These are phyloP conservation scores for Chamaea fasciata DNA, from an alignment of 2,113 vertebrate species.

Conservation along the genomic window DNA sequence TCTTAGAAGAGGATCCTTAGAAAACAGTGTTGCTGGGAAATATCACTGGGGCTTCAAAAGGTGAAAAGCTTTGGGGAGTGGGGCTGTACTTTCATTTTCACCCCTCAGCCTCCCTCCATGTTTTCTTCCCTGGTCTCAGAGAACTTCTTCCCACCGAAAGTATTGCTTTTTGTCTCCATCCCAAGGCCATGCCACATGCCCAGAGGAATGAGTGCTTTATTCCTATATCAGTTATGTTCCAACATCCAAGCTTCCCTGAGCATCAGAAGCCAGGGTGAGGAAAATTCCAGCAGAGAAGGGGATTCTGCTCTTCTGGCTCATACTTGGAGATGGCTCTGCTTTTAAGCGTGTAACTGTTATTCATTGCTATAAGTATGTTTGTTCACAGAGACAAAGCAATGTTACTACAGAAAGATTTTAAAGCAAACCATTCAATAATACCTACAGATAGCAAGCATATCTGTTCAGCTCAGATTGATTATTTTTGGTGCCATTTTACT, in stretches of 20 bases:
- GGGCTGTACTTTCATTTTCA: neutral
- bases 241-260: neutral
- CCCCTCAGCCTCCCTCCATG: fast-evolving
- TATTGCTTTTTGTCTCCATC: neutral
- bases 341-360: neutral
- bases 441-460: neutral
- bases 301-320: neutral
- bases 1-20: neutral
- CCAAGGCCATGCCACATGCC: neutral
- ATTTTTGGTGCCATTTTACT: neutral
- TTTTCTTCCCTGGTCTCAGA: neutral
- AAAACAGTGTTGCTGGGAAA: neutral
- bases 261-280: neutral
- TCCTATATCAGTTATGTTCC: neutral
- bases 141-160: neutral
- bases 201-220: neutral
- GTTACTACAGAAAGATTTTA: neutral
- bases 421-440: neutral
- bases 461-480: neutral
- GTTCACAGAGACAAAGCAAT: neutral
- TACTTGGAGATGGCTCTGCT: neutral
- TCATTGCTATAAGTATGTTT: neutral
- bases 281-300: neutral
- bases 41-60: neutral
- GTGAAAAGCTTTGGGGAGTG: neutral